Evolutionary conservation across 2,888 invertebrate species (phyloP), one percentile per base, ranked within the genome.

Genomic region (Noctua janthe): DNA sequence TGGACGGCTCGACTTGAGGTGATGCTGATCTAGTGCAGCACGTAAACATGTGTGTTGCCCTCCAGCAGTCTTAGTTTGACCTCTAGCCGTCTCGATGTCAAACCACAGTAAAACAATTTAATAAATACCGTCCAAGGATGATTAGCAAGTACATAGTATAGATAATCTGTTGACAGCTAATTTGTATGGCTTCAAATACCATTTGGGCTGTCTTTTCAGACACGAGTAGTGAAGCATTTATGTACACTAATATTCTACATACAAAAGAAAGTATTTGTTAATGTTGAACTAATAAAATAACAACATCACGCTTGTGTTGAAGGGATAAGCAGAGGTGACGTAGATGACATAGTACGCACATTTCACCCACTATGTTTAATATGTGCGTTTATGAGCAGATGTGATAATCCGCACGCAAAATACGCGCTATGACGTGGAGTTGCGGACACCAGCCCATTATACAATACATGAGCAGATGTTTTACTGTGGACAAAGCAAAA

Each of bases 181-280:
- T 64, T 64, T 72, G 8, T 66, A 72, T 6, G 72, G 82, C 39
- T 80, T 80, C 80, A 20, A 71, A 71, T 79, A 35, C 35, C 0
- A 71, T 62, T 51, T 35, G 6, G 17, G 15, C 1, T 80, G 70
- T 43, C 51, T 35, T 15, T 6, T 5, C n/a, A 20, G 49, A 49
- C n/a, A 67, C 17, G 10, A 17, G 39, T n/a, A n/a, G 11, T 7
- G 1, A n/a, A 20, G 10, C 43, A 15, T 51, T n/a, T 10, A 64
- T 10, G 8, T 35, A 7, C 15, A 15, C 2, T 64, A 29, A 17
- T 62, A 62, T 62, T 62, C 7, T 62, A 1, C 23, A 23, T 10
- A 0, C 10, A 23, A 11, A 56, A 4, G 13, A 62, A 15, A 62
- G 59, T n/a, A 62, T 29, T 62, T 62, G n/a, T 29, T 29, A 15